Evolutionary conservation across 2,888 invertebrate species (phyloP), one percentile per base, ranked within the genome.

Genomic region (Panzeria rudis): DNA sequence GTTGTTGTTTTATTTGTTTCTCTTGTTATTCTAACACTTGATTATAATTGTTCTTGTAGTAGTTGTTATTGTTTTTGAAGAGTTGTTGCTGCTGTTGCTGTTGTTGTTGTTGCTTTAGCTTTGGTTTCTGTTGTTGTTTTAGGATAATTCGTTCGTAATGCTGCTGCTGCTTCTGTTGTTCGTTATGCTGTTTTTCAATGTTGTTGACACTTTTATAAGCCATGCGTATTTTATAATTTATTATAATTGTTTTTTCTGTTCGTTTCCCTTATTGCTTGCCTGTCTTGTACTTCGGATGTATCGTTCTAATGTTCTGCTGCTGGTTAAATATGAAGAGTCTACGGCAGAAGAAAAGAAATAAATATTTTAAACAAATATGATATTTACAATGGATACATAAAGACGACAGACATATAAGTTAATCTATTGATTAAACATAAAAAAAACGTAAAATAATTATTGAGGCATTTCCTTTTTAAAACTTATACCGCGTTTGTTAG

Each of bases 181-280:
- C 35, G 29, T 69, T 29, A 35, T 82, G 61, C 38, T 75, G 73
- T 35, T 50, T 61, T 50, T 56, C 52, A 52, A 83, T 75, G 83
- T 86, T 83, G 83, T 75, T 83, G 86, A 72, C 80, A 83, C 86
- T 80, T 83, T 83, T 77, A 73, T 80, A 77, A 80, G 83, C 77
- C 77, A 78, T 83, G 77, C 79, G 81, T 82, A 71, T 75, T 61
- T 77, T 72, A 56, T 59, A 62, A 69, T 62, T 61, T 69, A 41
- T 69, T 69, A 61, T 47, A 56, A 50, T 56, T 64, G 29, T 20
- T 35, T 47, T 64, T 64, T 56, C 9, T 59, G 20, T 59, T 59
- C 6, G 2, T 29, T 71, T 29, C 54, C 50, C 13, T 17, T 52
- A 62, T 68, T 68, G 71, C 5, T 6, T 41, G 8, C 9, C 32